phyloP scores from a whole-genome alignment of 2,113 vertebrate genomes.

The Pelmatolapia mariae region DNA sequence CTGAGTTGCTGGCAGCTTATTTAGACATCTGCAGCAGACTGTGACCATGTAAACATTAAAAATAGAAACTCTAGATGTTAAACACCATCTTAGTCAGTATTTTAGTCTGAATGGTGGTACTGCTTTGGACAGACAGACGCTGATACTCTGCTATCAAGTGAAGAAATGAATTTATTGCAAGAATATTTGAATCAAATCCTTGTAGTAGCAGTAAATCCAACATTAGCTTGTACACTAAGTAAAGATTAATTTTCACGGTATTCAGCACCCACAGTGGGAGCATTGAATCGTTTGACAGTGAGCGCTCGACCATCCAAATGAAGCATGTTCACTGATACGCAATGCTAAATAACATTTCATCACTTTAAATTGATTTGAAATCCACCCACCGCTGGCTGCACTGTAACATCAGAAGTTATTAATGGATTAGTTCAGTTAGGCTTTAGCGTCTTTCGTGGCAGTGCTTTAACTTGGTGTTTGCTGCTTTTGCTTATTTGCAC shows the following conservation, averaged over 20 bases:
- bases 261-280: not conserved
- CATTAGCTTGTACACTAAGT: not conserved
- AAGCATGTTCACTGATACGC: not conserved
- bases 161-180: not conserved
- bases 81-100: not conserved
- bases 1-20: not conserved
- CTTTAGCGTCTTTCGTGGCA: not conserved
- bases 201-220: not conserved
- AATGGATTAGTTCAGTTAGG: not conserved
- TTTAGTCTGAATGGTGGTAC: not conserved
- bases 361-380: not conserved
- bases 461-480: conserved; percentile 5
- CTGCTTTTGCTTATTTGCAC: conserved; percentile 44
- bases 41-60: not conserved
- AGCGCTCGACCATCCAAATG: not conserved
- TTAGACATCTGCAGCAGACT: not conserved
- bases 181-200: not conserved
- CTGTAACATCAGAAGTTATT: not conserved
- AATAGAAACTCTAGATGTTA: not conserved
- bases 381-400: not conserved
- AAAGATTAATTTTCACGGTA: not conserved
- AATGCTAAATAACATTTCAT: not conserved
- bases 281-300: not conserved
- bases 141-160: not conserved
- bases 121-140: not conserved